Percentiles rank a stretch among this genome's conserved stretches.
Conservation (phyloP, 2,888 invertebrate genomes). For the Nemotelus pantherinus region DNA sequence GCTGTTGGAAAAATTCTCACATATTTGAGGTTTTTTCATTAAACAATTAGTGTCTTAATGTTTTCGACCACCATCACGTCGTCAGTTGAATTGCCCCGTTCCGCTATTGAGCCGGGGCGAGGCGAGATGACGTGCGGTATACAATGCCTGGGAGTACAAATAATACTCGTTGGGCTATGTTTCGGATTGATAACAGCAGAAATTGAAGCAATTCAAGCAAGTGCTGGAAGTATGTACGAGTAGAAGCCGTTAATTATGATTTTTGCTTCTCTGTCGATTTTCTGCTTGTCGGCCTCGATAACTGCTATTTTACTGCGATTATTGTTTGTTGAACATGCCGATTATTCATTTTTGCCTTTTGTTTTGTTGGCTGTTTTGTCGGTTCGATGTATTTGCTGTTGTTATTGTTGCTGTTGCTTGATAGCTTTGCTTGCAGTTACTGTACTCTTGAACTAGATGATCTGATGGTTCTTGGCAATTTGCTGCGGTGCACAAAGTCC, state of each 20-base stretch:
- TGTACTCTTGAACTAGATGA: too few species aligned
- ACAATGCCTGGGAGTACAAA: too few species aligned
- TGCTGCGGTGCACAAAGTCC: too few species aligned
- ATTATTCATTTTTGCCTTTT: not conserved
- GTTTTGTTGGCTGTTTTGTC: constrained; percentile 8
- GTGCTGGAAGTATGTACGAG: constrained; percentile 8
- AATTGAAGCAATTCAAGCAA: not conserved
- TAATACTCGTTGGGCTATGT: too few species aligned
- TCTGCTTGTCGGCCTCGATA: constrained; percentile 30
- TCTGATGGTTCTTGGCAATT: too few species aligned
- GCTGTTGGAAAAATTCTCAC: not conserved
- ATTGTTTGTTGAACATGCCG: constrained; percentile 4
- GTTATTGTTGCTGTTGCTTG: not conserved
- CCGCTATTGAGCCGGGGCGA: too few species aligned
- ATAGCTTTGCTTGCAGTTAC: too few species aligned
- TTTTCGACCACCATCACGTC: not conserved
- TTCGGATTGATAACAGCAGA: too few species aligned
- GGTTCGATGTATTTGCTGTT: not conserved
- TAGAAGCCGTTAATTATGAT: constrained; percentile 19
- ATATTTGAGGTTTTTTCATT: not conserved
- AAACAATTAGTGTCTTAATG: not conserved
- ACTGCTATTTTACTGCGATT: not conserved
- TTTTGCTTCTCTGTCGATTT: constrained; percentile 12
- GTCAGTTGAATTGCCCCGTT: too few species aligned
- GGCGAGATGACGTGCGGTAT: not conserved